Evolutionary conservation across 2,113 vertebrate species (phyloP).

Genomic region (Alligator sinensis): DNA sequence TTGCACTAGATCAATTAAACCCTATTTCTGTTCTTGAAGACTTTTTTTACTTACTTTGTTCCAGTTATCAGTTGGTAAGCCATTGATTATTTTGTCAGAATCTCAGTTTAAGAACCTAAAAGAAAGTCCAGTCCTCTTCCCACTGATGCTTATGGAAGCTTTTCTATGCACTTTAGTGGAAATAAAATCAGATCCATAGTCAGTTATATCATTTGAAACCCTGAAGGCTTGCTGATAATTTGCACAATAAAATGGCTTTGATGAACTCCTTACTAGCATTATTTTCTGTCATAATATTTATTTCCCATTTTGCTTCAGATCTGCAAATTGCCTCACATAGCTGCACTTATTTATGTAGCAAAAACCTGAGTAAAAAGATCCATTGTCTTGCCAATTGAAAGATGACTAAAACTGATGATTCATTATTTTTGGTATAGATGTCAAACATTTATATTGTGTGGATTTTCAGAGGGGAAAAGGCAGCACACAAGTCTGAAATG

Average conservation of each 20-base stretch:
- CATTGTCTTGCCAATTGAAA: conserved; percentile 26
- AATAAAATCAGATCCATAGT: conserved; percentile 34
- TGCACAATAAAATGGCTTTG: conserved; percentile 26
- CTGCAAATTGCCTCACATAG: conserved; percentile 35
- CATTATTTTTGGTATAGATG: not conserved
- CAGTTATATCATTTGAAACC: not conserved
- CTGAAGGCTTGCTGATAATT: conserved; percentile 26
- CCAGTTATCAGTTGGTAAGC: not conserved
- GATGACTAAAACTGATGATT: conserved; percentile 37
- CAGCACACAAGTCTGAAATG: not conserved
- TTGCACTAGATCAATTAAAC: not conserved
- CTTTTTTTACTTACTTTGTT: not conserved
- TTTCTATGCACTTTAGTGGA: not conserved
- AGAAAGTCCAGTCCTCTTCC: not conserved
- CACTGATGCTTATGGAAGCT: not conserved
- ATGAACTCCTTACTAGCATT: conserved; percentile 31
- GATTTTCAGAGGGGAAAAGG: not conserved
- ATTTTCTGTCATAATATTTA: conserved; percentile 56
- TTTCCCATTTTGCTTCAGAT: conserved; percentile 34
- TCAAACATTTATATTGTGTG: not conserved
- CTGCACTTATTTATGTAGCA: conserved; percentile 60
- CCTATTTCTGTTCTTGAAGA: not conserved
- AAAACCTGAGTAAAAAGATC: conserved; percentile 36
- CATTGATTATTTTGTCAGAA: not conserved
- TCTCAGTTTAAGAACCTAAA: not conserved